Conservation (phyloP, 2,113 vertebrate species). For the Ancistrus triradiatus region DNA sequence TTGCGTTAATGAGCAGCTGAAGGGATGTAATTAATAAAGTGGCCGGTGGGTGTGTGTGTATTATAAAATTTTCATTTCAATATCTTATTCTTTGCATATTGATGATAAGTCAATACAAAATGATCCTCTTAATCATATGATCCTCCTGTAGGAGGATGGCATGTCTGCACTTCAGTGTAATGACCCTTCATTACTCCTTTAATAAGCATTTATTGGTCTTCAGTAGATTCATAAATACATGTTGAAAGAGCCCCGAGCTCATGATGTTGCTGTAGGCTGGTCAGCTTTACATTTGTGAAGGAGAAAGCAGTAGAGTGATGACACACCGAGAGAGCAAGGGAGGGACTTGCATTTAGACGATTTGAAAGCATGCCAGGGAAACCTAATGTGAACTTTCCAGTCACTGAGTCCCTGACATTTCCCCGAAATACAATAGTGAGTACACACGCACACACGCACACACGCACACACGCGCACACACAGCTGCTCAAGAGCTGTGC, state of each 20-base stretch:
- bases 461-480: slow-evolving; percentile 9
- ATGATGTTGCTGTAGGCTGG: slow-evolving; percentile 29
- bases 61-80: too few relatives aligned
- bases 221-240: slow-evolving; percentile 37
- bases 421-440: slow-evolving; percentile 34
- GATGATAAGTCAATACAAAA: slow-evolving; percentile 2
- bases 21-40: too few relatives aligned
- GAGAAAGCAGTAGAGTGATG: slow-evolving; percentile 27
- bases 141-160: neutral
- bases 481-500: slow-evolving; percentile 14
- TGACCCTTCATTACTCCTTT: slow-evolving; percentile 44
- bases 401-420: slow-evolving; percentile 31
- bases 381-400: slow-evolving; percentile 43
- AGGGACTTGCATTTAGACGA: slow-evolving; percentile 2
- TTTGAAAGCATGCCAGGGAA: slow-evolving; percentile 31
- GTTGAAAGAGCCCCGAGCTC: slow-evolving; percentile 20
- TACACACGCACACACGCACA: slow-evolving; percentile 12
- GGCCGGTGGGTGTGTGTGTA: too few relatives aligned
- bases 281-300: slow-evolving; percentile 33
- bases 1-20: too few relatives aligned
- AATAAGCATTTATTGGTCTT: slow-evolving; percentile 40
- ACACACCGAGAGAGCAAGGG: neutral
- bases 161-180: slow-evolving; percentile 25
- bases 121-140: neutral
- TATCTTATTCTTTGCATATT: too few relatives aligned